Evolutionary conservation across 2,113 vertebrate species (phyloP).

Genomic region (Sisor rabdophorus): DNA sequence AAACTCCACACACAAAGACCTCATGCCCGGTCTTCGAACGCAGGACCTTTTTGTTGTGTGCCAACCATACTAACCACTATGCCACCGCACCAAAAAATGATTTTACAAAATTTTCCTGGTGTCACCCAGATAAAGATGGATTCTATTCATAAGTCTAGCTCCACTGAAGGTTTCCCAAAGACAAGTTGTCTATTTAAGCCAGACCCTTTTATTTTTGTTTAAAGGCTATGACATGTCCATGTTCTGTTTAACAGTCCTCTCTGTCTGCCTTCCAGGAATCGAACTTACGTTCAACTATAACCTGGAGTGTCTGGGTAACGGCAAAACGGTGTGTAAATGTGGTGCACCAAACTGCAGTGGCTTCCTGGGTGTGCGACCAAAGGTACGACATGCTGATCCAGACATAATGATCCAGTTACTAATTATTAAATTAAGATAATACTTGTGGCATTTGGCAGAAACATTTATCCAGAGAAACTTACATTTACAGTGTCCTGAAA

Average conservation of each 20-base stretch:
- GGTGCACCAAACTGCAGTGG: slow-evolving; percentile 96
- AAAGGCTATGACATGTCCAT: too few relatives aligned
- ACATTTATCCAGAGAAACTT: too few relatives aligned
- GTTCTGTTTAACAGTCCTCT: not conserved
- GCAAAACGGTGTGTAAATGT: slow-evolving; percentile 96
- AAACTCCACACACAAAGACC: too few relatives aligned
- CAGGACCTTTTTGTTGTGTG: too few relatives aligned
- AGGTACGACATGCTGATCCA: slow-evolving; percentile 79
- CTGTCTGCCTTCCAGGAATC: slow-evolving; percentile 68
- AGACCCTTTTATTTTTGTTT: not conserved
- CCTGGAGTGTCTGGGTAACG: slow-evolving; percentile 94
- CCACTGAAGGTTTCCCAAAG: too few relatives aligned
- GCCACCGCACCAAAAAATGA: too few relatives aligned
- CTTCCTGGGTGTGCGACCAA: slow-evolving; percentile 92
- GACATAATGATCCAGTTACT: not conserved
- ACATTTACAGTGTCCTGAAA: too few relatives aligned
- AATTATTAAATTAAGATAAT: not conserved
- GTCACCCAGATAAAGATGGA: too few relatives aligned
- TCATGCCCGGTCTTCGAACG: too few relatives aligned
- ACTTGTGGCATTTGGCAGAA: not conserved
- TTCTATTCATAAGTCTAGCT: too few relatives aligned
- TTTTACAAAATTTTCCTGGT: too few relatives aligned
- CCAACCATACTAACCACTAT: too few relatives aligned
- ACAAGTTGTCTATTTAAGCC: not conserved
- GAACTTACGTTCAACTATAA: slow-evolving; percentile 99